Evolutionary conservation across 2,888 invertebrate species (phyloP), one percentile per base, ranked within the genome.

Genomic region (Euzetes globulus): DNA sequence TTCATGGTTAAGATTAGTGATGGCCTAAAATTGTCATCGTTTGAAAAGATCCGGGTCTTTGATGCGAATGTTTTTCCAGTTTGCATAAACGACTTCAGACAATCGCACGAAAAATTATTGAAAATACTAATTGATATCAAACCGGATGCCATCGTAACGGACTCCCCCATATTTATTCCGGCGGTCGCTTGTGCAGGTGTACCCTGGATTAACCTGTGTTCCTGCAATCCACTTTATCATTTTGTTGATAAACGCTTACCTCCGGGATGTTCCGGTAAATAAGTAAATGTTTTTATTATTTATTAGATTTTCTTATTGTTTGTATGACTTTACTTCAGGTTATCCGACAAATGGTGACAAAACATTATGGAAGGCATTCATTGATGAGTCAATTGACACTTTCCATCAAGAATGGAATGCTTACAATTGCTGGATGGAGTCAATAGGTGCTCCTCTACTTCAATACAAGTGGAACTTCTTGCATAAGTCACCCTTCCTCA

Each of bases 301-400:
- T 17, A 6, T 55, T n/a, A 13, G 55, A 22, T 55, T 55, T 9
- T 25, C 11, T 55, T 55, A 55, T 9, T 9, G 7, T 55, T 55
- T 19, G 6, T 13, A 50, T 50, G n/a, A 27, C 37, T 70, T 1
- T 4, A 19, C 13, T 27, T 58, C 22, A 41, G 55, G 60, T 29
- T 72, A 55, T 60, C 19, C 72, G 7, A 55, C 52, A 27, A 58
- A 55, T 72, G 29, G 37, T 55, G 11, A 37, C 33, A 9, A 22
- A 0, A 27, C 37, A 5, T 25, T 72, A 22, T 60, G 72, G 47
- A 4, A 58, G 9, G 47, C 60, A 19, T 72, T 55, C 17, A 3
- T 13, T 11, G 29, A 25, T 1, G 72, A 63, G 63, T 22, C 17
- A 15, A 27, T 11, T 4, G 72, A 63, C 17, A 25, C 37, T 1